Conservation (phyloP, 1,140 invertebrate species). For the Carposina sasakii region DNA sequence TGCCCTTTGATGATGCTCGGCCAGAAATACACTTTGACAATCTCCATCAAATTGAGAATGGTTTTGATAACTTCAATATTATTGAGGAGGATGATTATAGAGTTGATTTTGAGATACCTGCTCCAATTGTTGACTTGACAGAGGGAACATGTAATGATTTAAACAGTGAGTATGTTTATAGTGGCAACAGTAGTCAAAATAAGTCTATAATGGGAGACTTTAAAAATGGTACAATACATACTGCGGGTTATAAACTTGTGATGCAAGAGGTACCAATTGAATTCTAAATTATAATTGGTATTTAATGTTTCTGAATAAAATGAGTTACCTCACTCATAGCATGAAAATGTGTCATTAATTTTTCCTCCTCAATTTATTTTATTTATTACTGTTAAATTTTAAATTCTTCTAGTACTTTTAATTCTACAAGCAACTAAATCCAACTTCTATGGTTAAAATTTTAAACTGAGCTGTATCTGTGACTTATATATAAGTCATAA, state of each 20-base stretch:
- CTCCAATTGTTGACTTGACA: slow-evolving; percentile 39
- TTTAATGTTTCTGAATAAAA: too few species aligned
- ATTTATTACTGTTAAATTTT: too few species aligned
- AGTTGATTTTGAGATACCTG: slow-evolving; percentile 52
- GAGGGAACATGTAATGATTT: slow-evolving; percentile 23
- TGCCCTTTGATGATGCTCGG: slow-evolving; percentile 42
- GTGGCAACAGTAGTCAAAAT: neutral
- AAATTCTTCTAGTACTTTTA: too few species aligned
- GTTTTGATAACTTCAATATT: slow-evolving; percentile 33
- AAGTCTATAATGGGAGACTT: neutral
- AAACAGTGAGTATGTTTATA: slow-evolving; percentile 10
- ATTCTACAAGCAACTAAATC: too few species aligned
- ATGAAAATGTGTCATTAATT: too few species aligned
- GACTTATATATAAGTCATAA: too few species aligned
- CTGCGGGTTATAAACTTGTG: slow-evolving; percentile 34
- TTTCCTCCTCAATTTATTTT: too few species aligned
- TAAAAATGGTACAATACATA: slow-evolving; percentile 9
- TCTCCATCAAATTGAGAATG: slow-evolving; percentile 16
- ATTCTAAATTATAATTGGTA: too few species aligned
- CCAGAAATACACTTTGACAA: slow-evolving; percentile 47
- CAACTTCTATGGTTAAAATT: too few species aligned
- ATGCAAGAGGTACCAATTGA: slow-evolving; percentile 59
- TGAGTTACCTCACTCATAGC: too few species aligned
- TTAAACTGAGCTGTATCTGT: too few species aligned
- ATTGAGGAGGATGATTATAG: slow-evolving; percentile 35